Conservation (phyloP, 1,140 invertebrate species). For the Andricus grossulariae region DNA sequence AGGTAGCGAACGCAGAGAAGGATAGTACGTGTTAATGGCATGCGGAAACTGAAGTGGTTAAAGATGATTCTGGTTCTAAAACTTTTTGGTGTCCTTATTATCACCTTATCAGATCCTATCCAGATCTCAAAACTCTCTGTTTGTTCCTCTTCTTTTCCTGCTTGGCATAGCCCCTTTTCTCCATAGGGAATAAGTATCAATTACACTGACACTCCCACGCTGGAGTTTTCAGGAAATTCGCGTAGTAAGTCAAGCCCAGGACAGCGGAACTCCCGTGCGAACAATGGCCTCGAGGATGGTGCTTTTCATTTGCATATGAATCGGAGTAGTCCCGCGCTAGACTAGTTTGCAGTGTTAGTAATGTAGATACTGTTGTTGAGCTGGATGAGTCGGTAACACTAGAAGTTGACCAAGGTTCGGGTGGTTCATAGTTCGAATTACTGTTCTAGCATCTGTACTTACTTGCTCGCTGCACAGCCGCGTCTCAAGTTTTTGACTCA, state of each 20-base stretch:
- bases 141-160: neutral
- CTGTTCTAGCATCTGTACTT: conserved; percentile 33
- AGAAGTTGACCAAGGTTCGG: conserved; percentile 52
- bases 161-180: neutral
- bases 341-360: conserved; percentile 46
- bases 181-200: conserved; percentile 68
- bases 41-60: neutral
- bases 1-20: neutral
- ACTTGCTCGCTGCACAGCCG: neutral
- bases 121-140: neutral
- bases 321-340: conserved; percentile 57
- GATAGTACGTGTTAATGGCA: too few species aligned
- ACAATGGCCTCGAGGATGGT: conserved; percentile 68
- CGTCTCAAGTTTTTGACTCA: neutral
- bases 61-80: neutral
- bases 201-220: conserved; percentile 64
- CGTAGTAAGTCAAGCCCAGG: conserved; percentile 72
- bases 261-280: conserved; percentile 66
- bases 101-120: neutral
- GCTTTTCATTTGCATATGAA: conserved; percentile 75
- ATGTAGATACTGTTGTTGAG: conserved; percentile 44
- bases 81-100: neutral
- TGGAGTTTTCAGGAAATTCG: conserved; percentile 74
- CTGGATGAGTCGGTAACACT: conserved; percentile 48
- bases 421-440: conserved; percentile 45